These are phyloP conservation scores for Nicator chloris DNA, from an alignment of 2,113 vertebrate species.

Conservation along the genomic window DNA sequence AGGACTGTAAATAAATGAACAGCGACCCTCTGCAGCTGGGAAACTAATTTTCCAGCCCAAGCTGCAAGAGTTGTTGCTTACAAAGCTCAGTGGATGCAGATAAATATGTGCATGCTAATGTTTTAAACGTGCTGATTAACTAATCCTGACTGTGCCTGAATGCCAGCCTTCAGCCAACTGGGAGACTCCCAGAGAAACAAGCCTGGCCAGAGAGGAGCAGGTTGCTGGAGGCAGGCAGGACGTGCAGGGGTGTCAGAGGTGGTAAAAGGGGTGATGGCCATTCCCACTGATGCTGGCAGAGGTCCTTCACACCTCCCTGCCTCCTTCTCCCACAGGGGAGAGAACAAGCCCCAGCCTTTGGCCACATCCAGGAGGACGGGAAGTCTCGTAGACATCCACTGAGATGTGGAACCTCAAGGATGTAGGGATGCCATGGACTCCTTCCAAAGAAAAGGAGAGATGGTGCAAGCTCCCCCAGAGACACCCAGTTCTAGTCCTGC, in stretches of 20 bases:
- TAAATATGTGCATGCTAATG: constrained; percentile 33
- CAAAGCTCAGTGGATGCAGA: constrained; percentile 32
- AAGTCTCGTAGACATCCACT: neutral
- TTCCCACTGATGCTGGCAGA: neutral
- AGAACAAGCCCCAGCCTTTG: neutral
- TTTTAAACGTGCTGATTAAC: constrained; percentile 14
- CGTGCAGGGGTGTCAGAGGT: neutral
- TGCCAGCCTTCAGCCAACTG: neutral
- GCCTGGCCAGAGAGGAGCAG: neutral
- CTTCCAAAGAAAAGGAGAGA: neutral
- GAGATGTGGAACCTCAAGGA: neutral
- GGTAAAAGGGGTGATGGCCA: neutral
- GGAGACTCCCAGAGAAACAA: neutral
- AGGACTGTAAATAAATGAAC: constrained; percentile 65
- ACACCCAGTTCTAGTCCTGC: neutral
- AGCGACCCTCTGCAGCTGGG: constrained; percentile 44
- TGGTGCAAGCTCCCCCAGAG: rapidly evolving
- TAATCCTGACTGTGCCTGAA: neutral
- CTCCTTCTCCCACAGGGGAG: neutral
- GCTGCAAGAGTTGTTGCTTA: constrained; percentile 14
- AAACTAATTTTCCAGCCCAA: constrained; percentile 48
- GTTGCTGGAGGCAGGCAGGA: neutral
- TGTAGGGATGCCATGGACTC: neutral
- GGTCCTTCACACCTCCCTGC: neutral
- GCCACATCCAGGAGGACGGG: neutral